Base-by-base conservation (phyloP, 1,140 invertebrate genomes). In the Ptiloglossa arizonensis region DNA sequence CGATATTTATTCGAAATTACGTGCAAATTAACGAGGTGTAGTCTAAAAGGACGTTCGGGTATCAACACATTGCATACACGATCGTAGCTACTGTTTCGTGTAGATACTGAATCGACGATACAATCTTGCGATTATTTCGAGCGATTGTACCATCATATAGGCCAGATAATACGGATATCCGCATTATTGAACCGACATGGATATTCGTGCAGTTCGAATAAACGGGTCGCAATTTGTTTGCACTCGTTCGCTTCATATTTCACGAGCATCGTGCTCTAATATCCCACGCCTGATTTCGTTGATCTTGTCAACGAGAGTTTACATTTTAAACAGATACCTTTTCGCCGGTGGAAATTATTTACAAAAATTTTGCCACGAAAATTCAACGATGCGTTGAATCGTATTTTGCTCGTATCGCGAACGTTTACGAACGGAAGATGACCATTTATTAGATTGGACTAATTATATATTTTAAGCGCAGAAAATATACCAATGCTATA, bases 161-260 rank as follows among this genome's bases (percentile, higher is more conserved):
- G 2, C n/a, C 29, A 19, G 13, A 59, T 48, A 46, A 59, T 44
- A 44, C 19, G 68, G n/a, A 46, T n/a, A n/a, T 70, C 38, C 1
- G 35, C 54, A 32, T 70, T 70, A 70, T 56, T 59, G n/a, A 19
- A 46, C n/a, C 22, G 24, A 69, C 35, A 27, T 13, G 54, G n/a
- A 59, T 22, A 46, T 59, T 46, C 29, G 24, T 32, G 38, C 24
- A 27, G 56, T 32, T 0, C 38, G 35, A 32, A 46, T 32, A 59
- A 70, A 59, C 27, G 19, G 6, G 19, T 59, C 2, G 22, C 27
- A 17, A 19, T 1, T 11, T 29, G 19, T 32, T 59, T 70, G n/a
- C 54, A 29, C 19, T 9, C 15, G 27, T 57, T n/a, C 19, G 29
- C 8, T 3, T 13, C 38, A 13, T 19, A 41, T 54, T 27, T 11